Percentiles rank a stretch among this genome's conserved stretches.
phyloP scores from a whole-genome alignment of 1,140 invertebrate genomes.

The Agrypnia vestita region DNA sequence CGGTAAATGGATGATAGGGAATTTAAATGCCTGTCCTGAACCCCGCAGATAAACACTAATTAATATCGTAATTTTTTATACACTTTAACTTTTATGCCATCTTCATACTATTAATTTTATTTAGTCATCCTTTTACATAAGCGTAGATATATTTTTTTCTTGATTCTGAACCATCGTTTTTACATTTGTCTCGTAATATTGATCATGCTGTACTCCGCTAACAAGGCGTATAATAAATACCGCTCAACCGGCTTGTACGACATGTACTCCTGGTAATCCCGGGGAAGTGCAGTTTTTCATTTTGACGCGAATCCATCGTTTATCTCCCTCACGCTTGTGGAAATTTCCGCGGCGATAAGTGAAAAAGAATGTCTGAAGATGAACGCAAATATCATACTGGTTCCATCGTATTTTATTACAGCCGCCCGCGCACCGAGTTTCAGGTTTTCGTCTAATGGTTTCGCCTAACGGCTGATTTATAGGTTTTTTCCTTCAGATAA shows the following conservation, averaged over 20 bases:
- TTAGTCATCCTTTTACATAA: too few relatives aligned
- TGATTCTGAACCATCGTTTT: background rate
- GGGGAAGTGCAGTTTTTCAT: slow-evolving; percentile 50
- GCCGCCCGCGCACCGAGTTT: background rate
- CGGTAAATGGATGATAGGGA: too few relatives aligned
- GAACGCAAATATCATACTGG: slow-evolving; percentile 15
- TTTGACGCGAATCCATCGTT: slow-evolving; percentile 40
- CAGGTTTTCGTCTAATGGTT: background rate
- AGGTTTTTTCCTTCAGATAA: background rate
- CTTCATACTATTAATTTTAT: too few relatives aligned
- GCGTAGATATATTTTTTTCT: background rate
- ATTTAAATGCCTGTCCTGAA: too few relatives aligned
- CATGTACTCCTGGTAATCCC: slow-evolving; percentile 37
- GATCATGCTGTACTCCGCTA: background rate
- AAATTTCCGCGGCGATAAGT: background rate
- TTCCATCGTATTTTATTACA: slow-evolving; percentile 28
- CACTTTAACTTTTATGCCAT: too few relatives aligned
- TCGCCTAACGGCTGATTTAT: slow-evolving; percentile 14
- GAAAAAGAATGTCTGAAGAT: slow-evolving; percentile 28
- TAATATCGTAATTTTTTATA: too few relatives aligned
- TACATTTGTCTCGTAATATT: background rate
- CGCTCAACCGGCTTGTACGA: slow-evolving; percentile 19
- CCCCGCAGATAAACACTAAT: too few relatives aligned
- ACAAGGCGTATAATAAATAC: slow-evolving; percentile 26
- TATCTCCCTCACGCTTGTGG: slow-evolving; percentile 7